phyloP scores from a whole-genome alignment of 2,797 vertebrate species.

The Silurus aristotelis region DNA sequence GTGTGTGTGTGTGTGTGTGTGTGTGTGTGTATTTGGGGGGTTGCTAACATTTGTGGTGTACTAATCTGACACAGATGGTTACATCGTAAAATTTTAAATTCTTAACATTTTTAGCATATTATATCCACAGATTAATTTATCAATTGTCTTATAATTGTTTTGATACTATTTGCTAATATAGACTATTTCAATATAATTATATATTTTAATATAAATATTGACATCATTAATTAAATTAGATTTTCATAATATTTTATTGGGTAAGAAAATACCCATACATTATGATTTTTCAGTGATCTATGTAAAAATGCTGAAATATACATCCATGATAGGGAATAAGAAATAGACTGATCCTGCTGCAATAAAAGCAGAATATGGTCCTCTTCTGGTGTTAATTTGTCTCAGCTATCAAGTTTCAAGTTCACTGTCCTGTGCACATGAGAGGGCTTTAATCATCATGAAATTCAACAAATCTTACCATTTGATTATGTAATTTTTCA shows the following conservation, averaged over 20 bases:
- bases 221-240: not conserved
- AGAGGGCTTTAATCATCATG: not conserved
- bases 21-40: too few species aligned
- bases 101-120: not conserved
- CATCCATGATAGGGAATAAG: not conserved
- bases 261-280: not conserved
- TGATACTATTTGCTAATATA: not conserved
- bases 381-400: constrained; percentile 3
- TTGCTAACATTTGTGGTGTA: not conserved
- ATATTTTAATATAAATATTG: not conserved
- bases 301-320: not conserved
- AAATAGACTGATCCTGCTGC: not conserved
- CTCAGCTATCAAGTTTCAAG: not conserved
- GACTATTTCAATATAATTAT: not conserved
- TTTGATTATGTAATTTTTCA: not conserved
- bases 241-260: not conserved
- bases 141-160: too few species aligned
- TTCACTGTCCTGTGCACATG: too few species aligned
- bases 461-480: not conserved
- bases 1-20: too few species aligned
- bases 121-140: not conserved
- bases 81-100: not conserved
- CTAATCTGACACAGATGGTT: not conserved
- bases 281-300: not conserved
- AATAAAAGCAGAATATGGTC: not conserved